phyloP scores from a whole-genome alignment of 1,140 invertebrate species.

The Brachionus koreanus region DNA sequence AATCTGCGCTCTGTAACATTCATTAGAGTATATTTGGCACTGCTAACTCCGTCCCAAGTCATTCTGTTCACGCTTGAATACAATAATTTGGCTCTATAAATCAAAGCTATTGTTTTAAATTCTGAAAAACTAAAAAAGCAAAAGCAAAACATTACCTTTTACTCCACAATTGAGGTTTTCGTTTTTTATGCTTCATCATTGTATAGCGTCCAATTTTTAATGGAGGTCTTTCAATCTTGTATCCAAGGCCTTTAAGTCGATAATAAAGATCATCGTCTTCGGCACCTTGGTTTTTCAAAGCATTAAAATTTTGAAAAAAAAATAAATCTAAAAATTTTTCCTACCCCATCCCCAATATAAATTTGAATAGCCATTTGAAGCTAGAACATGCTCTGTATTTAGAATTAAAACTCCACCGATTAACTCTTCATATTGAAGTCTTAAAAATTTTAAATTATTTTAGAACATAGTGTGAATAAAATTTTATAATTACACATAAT shows the following conservation, averaged over 20 bases:
- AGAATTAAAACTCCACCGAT: slow-evolving; percentile 71
- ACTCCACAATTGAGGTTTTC: slow-evolving; percentile 55
- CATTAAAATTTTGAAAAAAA: neutral
- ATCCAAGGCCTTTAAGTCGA: slow-evolving; percentile 56
- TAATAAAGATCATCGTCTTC: slow-evolving; percentile 46
- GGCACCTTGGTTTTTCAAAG: neutral
- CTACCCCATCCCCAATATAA: slow-evolving; percentile 44
- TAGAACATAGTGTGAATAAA: neutral
- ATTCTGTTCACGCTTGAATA: slow-evolving; percentile 59
- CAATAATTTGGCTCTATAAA: slow-evolving; percentile 56
- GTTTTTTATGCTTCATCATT: slow-evolving; percentile 55
- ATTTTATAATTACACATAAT: slow-evolving; percentile 49
- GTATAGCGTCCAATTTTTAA: slow-evolving; percentile 52
- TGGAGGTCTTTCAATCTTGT: slow-evolving; percentile 52
- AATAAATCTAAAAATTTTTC: neutral
- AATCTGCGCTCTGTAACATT: slow-evolving; percentile 51
- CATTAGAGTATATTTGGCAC: slow-evolving; percentile 58
- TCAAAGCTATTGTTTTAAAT: neutral
- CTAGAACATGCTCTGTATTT: slow-evolving; percentile 45
- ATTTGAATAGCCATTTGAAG: slow-evolving; percentile 42
- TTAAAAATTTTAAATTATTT: slow-evolving; percentile 53
- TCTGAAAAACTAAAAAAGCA: neutral
- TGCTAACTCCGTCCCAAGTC: slow-evolving; percentile 61
- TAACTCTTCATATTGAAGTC: slow-evolving; percentile 79
- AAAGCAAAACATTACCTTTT: slow-evolving; percentile 51